Base-by-base conservation (phyloP, 2,113 vertebrate species). In the Periophthalmodon schlosseri region DNA sequence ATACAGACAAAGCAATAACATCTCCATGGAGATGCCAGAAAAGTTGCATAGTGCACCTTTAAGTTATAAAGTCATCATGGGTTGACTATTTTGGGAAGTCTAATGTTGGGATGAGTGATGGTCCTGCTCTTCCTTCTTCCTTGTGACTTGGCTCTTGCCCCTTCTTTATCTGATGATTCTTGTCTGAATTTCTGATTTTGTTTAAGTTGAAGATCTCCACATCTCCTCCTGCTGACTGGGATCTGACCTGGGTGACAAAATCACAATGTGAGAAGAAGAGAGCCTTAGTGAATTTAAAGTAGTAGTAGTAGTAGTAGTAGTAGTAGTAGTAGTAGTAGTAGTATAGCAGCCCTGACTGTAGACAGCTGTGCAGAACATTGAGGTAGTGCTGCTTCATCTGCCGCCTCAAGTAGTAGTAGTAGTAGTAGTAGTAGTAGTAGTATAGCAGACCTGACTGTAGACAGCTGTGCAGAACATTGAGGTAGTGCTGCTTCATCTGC, bases 341-440 rank as follows among this genome's bases (percentile, higher is more conserved):
- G 36, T 39, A 39, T 39, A 10, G 10, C 85, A 34, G 24, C 88
- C 86, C 84, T 77, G 80, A 64, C 0, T 80, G 78, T 14, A 84
- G 15, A 18, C 76, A 84, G 6, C 76, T 0, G 14, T 78, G 86
- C 78, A 91, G 76, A 71, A 90, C 70, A 0, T 83, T 85, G 46
- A 91, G 49, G 44, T 93, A 93, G 60, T 93, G 93, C 70, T 76
- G 85, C 84, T 92, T 93, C 92, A 94, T 92, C 69, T 93, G 80
- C 9, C 39, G 76, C 69, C 82, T 90, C 90, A 93, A 39, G 36
- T 39, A 36, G 34, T 36, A 36, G 34, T 36, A 36, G 8, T 10
- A 44, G 28, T 3, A 28, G 28, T 28, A 28, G 28, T 28, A 28
- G 28, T 44, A 44, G 39, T 44, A 39, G 36, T 39, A 39, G 36